Base-by-base conservation (phyloP, 2,797 vertebrate species). In the Chromis chromis region DNA sequence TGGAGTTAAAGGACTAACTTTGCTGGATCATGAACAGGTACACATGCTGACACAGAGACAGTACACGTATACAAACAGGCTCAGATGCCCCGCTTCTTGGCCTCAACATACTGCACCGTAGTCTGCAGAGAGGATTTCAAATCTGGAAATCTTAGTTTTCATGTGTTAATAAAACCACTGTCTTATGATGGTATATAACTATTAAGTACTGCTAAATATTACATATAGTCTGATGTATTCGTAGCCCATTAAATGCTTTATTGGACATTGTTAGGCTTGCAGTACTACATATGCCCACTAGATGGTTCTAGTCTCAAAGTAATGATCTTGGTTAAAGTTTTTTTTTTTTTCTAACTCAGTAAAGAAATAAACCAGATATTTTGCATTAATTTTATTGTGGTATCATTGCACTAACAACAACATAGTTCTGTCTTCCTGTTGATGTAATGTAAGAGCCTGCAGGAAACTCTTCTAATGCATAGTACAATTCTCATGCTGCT, bases 1-100 rank as follows among this genome's bases (percentile, higher is more conserved):
- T 1, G 97, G 97, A 71, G 96, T 98, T 4, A 98, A 97, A 88
- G 95, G 93, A 6, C 88, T 98, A 56, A 98, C 97, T 10, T 79
- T 98, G 86, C 84, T 98, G 81, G 97, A 99, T 74, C 95, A 96
- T 5, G 94, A 96, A 73, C 87, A 96, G 96, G 97, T 98, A 87
- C 14, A n/a, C 11, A 52, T 14, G 14, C 13, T 49, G 7, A 2
- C 1, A 17, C 2, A 14, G 25, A 25, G 25, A 25, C 49, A 31
- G 19, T 6, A 6, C 4, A n/a, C 44, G n/a, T 19, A 8, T 2
- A 19, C 39, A 19, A 55, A 21, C 64, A 13, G 24, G 21, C 6
- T 46, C 44, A 46, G 44, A 46, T 8, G 8, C 17, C 3, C 6
- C 3, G 21, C n/a, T 49, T 48, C 44, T 48, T 17, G 6, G n/a